Evolutionary conservation across 2,888 invertebrate genomes (phyloP), one percentile per base, ranked within the genome.

Genomic region (Empis livida): DNA sequence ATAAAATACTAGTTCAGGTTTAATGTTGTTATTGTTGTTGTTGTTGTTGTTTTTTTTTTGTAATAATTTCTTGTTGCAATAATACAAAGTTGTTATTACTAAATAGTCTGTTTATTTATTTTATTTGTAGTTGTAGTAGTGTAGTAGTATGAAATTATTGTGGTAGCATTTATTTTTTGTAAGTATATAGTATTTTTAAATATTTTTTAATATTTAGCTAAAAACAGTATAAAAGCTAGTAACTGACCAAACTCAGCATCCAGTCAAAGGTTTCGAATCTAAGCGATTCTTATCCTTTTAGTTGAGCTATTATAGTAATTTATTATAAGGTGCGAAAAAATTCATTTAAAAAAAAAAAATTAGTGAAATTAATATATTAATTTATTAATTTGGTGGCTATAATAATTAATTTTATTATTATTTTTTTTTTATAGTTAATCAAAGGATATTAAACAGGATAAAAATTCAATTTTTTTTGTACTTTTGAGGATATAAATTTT

Each of bases 191-290:
- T n/a, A n/a, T n/a, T n/a, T n/a, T n/a, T n/a, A n/a, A n/a, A n/a
- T n/a, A n/a, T n/a, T n/a, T n/a, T n/a, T n/a, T n/a, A n/a, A n/a
- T 14, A 35, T 6, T 32, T 11, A 14, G 37, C 14, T 14, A 40
- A 17, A 42, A 9, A 42, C 51, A 57, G 67, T 68, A 68, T 68
- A 68, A 66, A 68, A 68, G 68, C 66, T 61, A 63, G 61, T 62
- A 61, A 62, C 66, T 64, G 63, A 62, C 62, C 66, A 60, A 59
- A 63, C 63, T 65, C 69, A 68, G 68, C 68, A 68, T 68, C 68
- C 68, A 68, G 69, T 68, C 64, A 66, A 66, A 65, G 66, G 65
- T 66, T 65, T 67, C 66, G 68, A 69, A 68, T 68, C 68, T 63
- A 56, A 57, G 60, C 61, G 67, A 61, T 68, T 68, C 68, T 64